Conservation (phyloP, 1,140 invertebrate genomes). For the Dendrolimus kikuchii region DNA sequence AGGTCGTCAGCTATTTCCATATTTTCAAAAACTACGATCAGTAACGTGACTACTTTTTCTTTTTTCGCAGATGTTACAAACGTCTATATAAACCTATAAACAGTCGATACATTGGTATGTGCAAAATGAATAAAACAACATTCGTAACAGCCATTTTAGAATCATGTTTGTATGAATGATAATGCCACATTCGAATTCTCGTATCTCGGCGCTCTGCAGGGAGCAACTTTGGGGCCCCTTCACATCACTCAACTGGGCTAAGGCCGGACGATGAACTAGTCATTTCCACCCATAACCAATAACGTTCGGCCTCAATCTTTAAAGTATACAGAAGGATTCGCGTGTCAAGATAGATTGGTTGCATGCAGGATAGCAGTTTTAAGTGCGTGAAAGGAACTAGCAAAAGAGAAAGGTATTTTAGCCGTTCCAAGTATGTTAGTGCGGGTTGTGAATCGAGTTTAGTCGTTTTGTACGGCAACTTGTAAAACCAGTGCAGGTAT, state of each 20-base stretch:
- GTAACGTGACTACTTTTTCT: too few relatives aligned
- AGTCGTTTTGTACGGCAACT: neutral
- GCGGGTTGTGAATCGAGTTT: conserved; percentile 22
- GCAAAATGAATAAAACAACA: too few relatives aligned
- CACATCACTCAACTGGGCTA: conserved; percentile 57
- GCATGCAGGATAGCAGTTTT: conserved; percentile 13
- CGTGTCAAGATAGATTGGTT: conserved; percentile 17
- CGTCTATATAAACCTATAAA: too few relatives aligned
- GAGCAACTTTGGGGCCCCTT: conserved; percentile 31
- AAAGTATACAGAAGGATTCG: conserved; percentile 1
- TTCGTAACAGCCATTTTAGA: too few relatives aligned
- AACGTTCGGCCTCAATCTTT: neutral
- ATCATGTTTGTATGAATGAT: too few relatives aligned
- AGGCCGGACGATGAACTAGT: conserved; percentile 51
- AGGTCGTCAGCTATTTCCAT: too few relatives aligned
- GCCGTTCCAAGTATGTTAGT: conserved; percentile 8
- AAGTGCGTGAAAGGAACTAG: conserved; percentile 29
- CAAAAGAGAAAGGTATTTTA: conserved; percentile 33
- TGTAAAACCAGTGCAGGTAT: neutral
- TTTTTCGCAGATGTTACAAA: too few relatives aligned
- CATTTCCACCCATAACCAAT: neutral
- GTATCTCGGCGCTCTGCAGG: conserved; percentile 6
- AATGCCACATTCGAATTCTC: too few relatives aligned
- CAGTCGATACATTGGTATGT: too few relatives aligned
- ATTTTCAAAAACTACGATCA: too few relatives aligned